These are phyloP conservation scores for Trididemnum miniatum DNA, from an alignment of 23 tunicate genomes.

Conservation along the genomic window DNA sequence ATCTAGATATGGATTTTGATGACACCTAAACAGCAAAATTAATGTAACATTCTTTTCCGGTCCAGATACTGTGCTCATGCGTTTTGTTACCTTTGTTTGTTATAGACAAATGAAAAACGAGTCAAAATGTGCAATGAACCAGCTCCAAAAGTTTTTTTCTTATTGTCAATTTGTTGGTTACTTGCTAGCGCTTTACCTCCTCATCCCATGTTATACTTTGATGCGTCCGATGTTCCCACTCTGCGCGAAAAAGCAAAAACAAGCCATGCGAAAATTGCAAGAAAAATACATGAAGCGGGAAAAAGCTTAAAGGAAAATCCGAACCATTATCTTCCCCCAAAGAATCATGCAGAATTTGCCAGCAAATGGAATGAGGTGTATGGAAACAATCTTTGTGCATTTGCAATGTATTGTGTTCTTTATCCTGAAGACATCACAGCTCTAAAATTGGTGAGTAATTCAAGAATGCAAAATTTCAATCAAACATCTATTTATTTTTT, in stretches of 20 bases:
- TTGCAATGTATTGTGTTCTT: conserved; percentile 83
- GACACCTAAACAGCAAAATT: too few relatives aligned
- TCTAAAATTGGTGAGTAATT: conserved; percentile 69
- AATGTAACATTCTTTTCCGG: too few relatives aligned
- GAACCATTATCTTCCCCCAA: conserved; percentile 69
- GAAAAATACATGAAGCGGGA: conserved; percentile 63
- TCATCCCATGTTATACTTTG: conserved; percentile 83
- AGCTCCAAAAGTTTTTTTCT: too few relatives aligned
- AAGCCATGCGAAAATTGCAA: conserved; percentile 64
- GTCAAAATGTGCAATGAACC: too few relatives aligned
- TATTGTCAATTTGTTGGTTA: not conserved
- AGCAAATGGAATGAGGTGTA: conserved; percentile 91
- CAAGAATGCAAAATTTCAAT: too few relatives aligned
- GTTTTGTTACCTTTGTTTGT: too few relatives aligned
- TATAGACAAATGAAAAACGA: too few relatives aligned
- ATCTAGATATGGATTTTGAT: too few relatives aligned
- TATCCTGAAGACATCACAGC: conserved; percentile 70
- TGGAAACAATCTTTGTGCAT: conserved; percentile 89
- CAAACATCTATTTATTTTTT: too few relatives aligned
- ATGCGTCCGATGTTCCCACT: conserved; percentile 32
- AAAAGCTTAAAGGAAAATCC: conserved; percentile 47
- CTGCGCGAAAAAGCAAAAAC: conserved; percentile 62
- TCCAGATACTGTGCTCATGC: too few relatives aligned
- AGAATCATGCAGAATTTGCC: conserved; percentile 54
- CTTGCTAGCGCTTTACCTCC: not conserved